Evolutionary conservation across 2,797 vertebrate species (phyloP), one percentile per base, ranked within the genome.

Genomic region (Erethizon dorsatum): DNA sequence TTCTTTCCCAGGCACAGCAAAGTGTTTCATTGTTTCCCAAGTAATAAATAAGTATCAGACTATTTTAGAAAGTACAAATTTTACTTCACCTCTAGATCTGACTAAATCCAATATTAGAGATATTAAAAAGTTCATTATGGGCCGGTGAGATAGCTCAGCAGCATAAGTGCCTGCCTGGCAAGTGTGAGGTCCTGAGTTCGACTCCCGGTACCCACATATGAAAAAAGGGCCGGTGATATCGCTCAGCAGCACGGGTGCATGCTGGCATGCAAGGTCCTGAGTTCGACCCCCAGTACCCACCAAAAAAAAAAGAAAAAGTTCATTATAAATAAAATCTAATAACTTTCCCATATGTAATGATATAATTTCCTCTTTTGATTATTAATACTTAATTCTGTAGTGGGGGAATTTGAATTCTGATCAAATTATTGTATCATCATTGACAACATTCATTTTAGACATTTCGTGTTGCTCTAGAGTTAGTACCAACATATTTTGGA

Each of bases 341-440:
- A 75, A 92, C 1, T 65, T 94, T 75, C 26, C 57, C 1, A 59
- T 89, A 91, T 83, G 17, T 4, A 26, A 47, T 85, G 33, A 84
- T 37, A 57, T 73, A 89, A 59, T 56, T 88, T 95, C 57, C 18
- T 87, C 41, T 94, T 88, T 18, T 37, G 11, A 88, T 77, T 59
- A 95, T 71, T 93, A 80, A 84, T 45, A 86, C 83, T 94, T 86
- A 57, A 78, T 90, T 96, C 47, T 94, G 88, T 94, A 92, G 31
- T 65, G n/a, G 17, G 20, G 1, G 6, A 15, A 89, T 86, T 2
- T 56, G 31, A 87, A 97, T 67, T 79, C 37, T 91, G 31, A 90
- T 88, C 33, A 91, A 91, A 73, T 82, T 45, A 67, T 33, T 67
- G 33, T n/a, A 67, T 15, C 61, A 87, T 83, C 50, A 89, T 85